phyloP scores from a whole-genome alignment of 1,140 invertebrate species.

The Hylyphantes graminicola region DNA sequence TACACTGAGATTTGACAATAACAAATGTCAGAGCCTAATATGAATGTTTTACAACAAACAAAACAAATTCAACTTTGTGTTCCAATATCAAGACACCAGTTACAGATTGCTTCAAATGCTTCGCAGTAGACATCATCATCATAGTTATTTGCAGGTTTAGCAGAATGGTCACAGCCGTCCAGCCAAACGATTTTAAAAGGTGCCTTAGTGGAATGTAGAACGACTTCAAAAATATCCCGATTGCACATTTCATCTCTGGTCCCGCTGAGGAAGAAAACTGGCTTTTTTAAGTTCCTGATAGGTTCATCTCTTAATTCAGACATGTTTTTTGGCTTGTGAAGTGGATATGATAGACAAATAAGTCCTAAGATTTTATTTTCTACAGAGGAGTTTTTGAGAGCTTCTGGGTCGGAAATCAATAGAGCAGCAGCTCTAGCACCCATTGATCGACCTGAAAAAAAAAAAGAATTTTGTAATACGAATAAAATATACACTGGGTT shows the following conservation, averaged over 20 bases:
- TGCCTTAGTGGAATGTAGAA: conserved; percentile 1
- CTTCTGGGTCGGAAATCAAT: conserved; percentile 1
- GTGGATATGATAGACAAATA: conserved; percentile 44
- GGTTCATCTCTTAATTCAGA: conserved; percentile 37
- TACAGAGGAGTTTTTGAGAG: not conserved
- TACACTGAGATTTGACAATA: too few relatives aligned
- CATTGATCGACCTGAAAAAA: conserved; percentile 48
- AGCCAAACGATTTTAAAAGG: conserved; percentile 42
- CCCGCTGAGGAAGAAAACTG: conserved; percentile 47
- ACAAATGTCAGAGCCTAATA: too few relatives aligned
- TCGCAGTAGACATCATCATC: conserved; percentile 8
- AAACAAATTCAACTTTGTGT: too few relatives aligned
- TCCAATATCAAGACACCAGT: conserved; percentile 13
- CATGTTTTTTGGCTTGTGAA: conserved; percentile 17
- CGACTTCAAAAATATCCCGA: conserved; percentile 15
- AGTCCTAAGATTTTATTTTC: conserved; percentile 28
- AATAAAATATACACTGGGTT: too few relatives aligned
- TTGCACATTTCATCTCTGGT: conserved; percentile 55
- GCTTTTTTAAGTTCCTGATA: conserved; percentile 5
- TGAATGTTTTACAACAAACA: too few relatives aligned
- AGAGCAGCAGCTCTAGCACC: conserved; percentile 50
- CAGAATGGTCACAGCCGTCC: conserved; percentile 17
- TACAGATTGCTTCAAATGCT: conserved; percentile 23
- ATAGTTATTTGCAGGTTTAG: conserved; percentile 27
- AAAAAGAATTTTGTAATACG: not conserved